A percentile compares a stretch with the other conserved stretches of the same genome.
Evolutionary conservation across 1,140 invertebrate species (phyloP).

Genomic region (Heliconius hermathena): DNA sequence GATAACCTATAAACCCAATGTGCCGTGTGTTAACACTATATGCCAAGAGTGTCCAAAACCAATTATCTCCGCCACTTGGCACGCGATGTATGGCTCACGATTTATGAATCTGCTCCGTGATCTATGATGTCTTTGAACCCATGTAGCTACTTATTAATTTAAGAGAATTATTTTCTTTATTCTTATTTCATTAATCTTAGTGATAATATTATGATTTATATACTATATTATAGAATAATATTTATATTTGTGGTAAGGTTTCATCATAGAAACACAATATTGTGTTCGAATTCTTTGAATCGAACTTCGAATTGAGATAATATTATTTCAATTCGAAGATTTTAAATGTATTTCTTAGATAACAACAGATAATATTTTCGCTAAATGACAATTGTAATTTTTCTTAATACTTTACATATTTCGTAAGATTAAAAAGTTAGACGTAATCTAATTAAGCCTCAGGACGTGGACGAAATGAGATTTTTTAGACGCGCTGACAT

Average conservation of each 20-base stretch:
- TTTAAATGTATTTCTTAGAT: no score
- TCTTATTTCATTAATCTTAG: not conserved
- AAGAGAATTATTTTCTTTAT: not conserved
- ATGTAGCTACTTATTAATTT: conserved; percentile 4
- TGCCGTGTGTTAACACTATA: conserved; percentile 38
- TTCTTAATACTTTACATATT: not conserved
- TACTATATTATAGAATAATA: no score
- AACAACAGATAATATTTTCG: no score
- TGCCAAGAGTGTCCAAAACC: conserved; percentile 47
- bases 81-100: conserved; percentile 36
- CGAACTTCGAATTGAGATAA: no score
- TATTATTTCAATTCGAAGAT: no score
- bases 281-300: no score
- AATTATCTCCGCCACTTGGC: conserved; percentile 47
- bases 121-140: conserved; percentile 26
- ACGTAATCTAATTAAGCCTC: not conserved
- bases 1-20: conserved; percentile 40
- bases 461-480: not conserved
- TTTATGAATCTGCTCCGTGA: conserved; percentile 36
- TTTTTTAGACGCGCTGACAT: conserved; percentile 8
- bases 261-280: no score
- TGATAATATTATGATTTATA: no score
- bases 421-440: not conserved
- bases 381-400: no score
- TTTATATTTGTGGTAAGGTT: no score